Percentiles rank a stretch among this genome's conserved stretches.
Conservation (phyloP, 2,113 vertebrate species). For the Pteronura brasiliensis region DNA sequence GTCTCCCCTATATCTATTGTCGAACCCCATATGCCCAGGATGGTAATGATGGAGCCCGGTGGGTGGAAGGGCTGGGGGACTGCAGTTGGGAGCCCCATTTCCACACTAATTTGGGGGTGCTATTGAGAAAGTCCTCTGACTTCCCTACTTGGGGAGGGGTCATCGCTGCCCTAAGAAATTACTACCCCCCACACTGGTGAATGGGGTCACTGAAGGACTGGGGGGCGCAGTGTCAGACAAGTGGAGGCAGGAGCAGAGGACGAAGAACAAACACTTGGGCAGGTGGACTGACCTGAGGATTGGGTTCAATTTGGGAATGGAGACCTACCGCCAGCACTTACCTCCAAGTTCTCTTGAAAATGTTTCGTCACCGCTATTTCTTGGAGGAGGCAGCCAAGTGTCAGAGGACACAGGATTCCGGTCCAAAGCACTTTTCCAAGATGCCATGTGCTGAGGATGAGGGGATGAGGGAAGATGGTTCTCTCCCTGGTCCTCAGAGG, state of each 20-base stretch:
- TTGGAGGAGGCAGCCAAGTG: background rate
- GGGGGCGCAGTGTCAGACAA: background rate
- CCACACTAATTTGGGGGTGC: background rate
- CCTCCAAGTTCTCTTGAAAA: background rate
- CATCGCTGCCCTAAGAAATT: background rate
- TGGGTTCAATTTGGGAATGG: background rate
- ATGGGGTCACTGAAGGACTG: background rate
- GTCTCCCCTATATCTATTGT: background rate
- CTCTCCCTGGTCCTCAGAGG: background rate
- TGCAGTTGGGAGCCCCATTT: background rate
- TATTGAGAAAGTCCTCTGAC: background rate
- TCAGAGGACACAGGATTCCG: background rate
- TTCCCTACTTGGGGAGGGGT: background rate
- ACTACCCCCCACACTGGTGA: background rate
- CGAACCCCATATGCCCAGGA: background rate
- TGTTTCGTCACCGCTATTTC: background rate
- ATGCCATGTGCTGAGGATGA: too few species aligned
- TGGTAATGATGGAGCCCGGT: background rate
- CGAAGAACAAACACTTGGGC: background rate
- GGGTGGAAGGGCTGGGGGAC: background rate
- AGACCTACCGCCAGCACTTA: too few species aligned
- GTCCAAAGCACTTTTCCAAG: background rate
- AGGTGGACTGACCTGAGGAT: background rate
- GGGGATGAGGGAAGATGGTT: background rate
- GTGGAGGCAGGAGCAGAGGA: background rate